phyloP scores from a whole-genome alignment of 2,888 invertebrate species.

The Leuctra nigra region DNA sequence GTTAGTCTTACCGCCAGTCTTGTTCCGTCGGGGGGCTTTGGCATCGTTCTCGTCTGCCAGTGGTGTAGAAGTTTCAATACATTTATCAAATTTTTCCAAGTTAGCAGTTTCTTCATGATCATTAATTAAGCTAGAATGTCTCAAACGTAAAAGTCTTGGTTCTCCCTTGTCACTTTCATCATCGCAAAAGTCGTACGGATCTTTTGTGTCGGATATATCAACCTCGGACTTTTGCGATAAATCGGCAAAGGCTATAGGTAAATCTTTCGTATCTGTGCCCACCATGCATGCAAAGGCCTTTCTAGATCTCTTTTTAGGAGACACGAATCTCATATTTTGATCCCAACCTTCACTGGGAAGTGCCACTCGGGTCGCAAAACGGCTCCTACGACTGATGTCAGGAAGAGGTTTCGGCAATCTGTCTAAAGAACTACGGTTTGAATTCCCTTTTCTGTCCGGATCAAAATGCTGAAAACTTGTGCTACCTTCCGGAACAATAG shows the following conservation, averaged over 20 bases:
- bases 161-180: constrained; percentile 19
- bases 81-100: not conserved
- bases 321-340: constrained; percentile 11
- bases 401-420: not conserved
- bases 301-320: constrained; percentile 1
- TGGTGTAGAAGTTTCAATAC: not conserved
- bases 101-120: not conserved
- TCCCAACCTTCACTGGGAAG: not conserved
- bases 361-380: not conserved
- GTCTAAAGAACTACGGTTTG: not conserved
- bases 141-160: constrained; percentile 23
- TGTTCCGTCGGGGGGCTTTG: not conserved
- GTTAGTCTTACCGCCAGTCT: not conserved
- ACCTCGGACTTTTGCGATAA: not conserved
- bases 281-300: not conserved
- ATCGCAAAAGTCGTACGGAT: constrained; percentile 46
- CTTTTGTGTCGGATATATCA: constrained; percentile 33
- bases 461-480: not conserved
- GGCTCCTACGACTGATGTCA: not conserved
- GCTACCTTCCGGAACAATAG: not conserved
- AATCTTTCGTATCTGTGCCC: not conserved
- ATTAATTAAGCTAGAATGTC: not conserved
- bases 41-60: not conserved
- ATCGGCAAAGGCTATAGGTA: not conserved
- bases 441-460: not conserved